Evolutionary conservation across 2,113 vertebrate genomes (phyloP), one percentile per base, ranked within the genome.

Genomic region (Cercocebus atys): DNA sequence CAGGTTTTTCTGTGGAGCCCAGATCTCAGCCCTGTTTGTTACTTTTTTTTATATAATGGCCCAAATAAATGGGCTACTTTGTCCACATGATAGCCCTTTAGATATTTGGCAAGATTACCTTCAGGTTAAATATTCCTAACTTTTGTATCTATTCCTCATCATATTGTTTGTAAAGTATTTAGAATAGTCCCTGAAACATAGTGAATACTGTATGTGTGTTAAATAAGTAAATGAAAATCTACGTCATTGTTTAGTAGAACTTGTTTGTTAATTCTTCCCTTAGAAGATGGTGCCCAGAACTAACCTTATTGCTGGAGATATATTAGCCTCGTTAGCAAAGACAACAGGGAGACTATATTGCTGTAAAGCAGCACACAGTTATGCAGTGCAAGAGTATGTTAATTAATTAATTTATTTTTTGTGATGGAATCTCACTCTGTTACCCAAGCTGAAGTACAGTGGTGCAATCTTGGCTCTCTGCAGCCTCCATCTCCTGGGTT

Each of bases 101-200:
- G 88, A 61, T 90, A 47, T 32, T 68, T 96, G 79, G 93, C 40
- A 96, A 61, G 64, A 91, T 73, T 86, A 18, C 18, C 88, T 80
- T 90, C 43, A 50, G 23, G 64, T 85, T 81, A 93, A 95, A 93
- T 43, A 70, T 88, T 93, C 43, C 50, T 93, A 79, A 85, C 30
- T 96, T 96, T 55, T 61, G 0, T 75, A 55, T 80, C 50, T 38
- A 84, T 92, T 93, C 38, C 47, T 84, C 76, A 35, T 30, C 35
- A 70, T 47, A 12, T 83, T 13, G 13, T 47, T 81, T 93, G 16
- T 75, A 47, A 95, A 83, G n/a, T 80, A n/a, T 35, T 81, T 81
- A 83, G 64, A 80, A 12, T 92, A 23, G 61, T 47, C 7, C n/a
- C 32, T 22, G 52, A 94, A 92, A 90, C 35, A 72, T 70, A 30